Base-by-base conservation (phyloP, 2,113 vertebrate species). In the Tautogolabrus adspersus region DNA sequence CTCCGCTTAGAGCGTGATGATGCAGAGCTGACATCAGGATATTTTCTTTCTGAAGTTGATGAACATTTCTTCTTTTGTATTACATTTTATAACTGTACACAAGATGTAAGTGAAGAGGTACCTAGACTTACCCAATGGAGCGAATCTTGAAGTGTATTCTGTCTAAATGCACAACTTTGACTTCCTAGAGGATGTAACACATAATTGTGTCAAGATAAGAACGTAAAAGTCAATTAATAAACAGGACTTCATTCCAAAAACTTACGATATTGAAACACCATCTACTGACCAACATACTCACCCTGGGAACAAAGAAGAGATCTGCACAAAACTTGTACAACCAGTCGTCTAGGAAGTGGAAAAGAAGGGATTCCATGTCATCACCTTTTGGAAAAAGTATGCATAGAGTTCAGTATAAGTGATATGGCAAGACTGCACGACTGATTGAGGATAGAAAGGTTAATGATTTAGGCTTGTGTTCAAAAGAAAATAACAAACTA, bases 311-410 rank as follows among this genome's bases (percentile, higher is more conserved):
- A 81, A 99, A 99, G 87, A 96, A 99, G 34, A 94, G 86, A 37
- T 98, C 95, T 26, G 97, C 98, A 68, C 97, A 95, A 89, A 99
- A 99, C 81, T 97, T 99, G 90, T 95, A 99, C 56, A 99, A 94
- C 98, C 98, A 99, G 67, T 98, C 98, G 79, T 98, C 95, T 85
- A 99, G 78, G 86, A 99, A 97, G 83, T 99, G 96, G 85, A 96
- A 99, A 6, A 99, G 96, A 21, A 99, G 97, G 21, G 98, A 98
- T 13, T 96, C 90, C 92, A 98, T 88, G 80, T 99, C 98, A 0
- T 97, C 93, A 42, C 97, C 98, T 99, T 87, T 7, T 70, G 38
- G n/a, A 40, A 57, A 26, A 18, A 9, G 8, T 19, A 55, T 21
- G 5, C 3, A 57, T 0, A 34, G 0, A 38, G 15, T 58, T 75